phyloP scores from a whole-genome alignment of 2,888 invertebrate genomes.

The Antheraea assamensis region DNA sequence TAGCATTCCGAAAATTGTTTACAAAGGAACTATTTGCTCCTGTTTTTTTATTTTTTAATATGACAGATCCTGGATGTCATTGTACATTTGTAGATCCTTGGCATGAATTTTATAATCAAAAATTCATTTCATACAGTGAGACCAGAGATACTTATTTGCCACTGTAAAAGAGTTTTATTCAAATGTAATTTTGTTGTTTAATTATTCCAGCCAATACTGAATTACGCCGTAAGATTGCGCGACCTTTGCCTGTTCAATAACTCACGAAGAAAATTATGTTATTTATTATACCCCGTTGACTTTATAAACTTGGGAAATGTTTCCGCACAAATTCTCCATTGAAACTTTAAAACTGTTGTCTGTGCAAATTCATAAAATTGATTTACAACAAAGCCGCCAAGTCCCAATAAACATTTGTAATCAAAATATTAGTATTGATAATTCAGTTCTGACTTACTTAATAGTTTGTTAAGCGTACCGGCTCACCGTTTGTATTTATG shows the following conservation, averaged over 20 bases:
- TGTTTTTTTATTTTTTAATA: not conserved
- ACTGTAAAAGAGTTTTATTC: not conserved
- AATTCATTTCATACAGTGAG: no score
- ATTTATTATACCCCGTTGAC: conserved; percentile 6
- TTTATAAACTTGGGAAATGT: not conserved
- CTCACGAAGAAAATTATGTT: not conserved
- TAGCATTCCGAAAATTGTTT: conserved; percentile 34
- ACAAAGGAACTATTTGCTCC: not conserved
- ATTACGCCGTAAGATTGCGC: not conserved
- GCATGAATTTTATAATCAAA: no score
- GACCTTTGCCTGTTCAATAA: conserved; percentile 4
- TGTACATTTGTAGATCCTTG: not conserved
- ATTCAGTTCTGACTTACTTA: conserved; percentile 33
- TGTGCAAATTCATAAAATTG: conserved; percentile 8
- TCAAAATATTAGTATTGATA: conserved; percentile 30
- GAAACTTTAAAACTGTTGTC: conserved; percentile 10
- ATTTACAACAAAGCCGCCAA: conserved; percentile 13
- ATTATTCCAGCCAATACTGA: not conserved
- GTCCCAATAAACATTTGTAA: conserved; percentile 16
- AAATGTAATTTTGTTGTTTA: not conserved
- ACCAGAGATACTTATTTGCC: not conserved
- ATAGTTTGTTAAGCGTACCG: conserved; percentile 5
- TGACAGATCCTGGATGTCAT: not conserved
- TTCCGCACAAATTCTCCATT: not conserved
- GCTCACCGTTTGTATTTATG: not conserved